Conservation (phyloP, 1,140 invertebrate species). For the Drosophila parabipectinata region DNA sequence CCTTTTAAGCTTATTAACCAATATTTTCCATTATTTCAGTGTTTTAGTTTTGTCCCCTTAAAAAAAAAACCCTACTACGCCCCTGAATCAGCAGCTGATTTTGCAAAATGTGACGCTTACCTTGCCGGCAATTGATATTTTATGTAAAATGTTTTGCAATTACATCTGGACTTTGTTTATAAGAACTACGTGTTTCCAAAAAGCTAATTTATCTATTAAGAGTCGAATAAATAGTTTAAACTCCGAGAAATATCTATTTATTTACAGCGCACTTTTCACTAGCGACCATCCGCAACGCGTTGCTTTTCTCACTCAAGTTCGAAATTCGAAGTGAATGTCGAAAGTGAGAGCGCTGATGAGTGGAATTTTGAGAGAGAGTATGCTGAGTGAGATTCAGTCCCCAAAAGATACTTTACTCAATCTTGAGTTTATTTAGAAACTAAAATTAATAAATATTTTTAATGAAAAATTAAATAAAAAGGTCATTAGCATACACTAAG, state of each 20-base stretch:
- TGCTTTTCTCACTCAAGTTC: constrained; percentile 34
- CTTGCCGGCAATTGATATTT: neutral
- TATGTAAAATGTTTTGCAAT: neutral
- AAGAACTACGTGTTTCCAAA: neutral
- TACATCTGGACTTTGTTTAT: neutral
- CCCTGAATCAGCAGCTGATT: neutral
- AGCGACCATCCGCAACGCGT: constrained; percentile 47
- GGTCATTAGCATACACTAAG: too few relatives aligned
- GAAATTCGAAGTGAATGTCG: constrained; percentile 44
- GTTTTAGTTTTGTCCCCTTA: neutral
- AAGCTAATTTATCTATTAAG: neutral
- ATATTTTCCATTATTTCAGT: too few relatives aligned
- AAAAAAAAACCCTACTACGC: neutral
- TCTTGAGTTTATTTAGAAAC: neutral
- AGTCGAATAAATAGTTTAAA: neutral
- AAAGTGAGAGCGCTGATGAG: constrained; percentile 6
- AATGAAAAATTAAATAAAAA: neutral
- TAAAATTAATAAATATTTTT: neutral
- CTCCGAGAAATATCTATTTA: neutral
- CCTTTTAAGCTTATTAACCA: too few relatives aligned
- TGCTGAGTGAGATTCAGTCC: neutral
- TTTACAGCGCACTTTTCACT: constrained; percentile 76
- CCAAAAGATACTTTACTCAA: neutral
- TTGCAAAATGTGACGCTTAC: neutral
- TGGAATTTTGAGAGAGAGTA: constrained; percentile 5